These are phyloP conservation scores for Datnioides undecimradiatus DNA, from an alignment of 2,113 vertebrate species.

Conservation along the genomic window DNA sequence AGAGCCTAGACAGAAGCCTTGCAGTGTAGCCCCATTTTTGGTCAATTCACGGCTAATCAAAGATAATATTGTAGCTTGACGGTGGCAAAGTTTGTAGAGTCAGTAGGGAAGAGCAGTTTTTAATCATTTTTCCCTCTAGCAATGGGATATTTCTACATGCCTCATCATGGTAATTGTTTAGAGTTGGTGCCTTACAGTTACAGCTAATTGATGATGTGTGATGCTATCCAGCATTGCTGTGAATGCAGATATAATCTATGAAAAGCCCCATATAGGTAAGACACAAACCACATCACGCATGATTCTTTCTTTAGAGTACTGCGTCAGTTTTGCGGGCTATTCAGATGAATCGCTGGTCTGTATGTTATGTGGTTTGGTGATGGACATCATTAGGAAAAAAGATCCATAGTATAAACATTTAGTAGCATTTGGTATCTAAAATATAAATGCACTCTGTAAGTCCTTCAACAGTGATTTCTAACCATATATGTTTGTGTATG, in stretches of 20 bases:
- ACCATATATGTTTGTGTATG: neutral
- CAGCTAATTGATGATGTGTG: constrained; percentile 33
- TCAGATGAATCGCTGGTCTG: neutral
- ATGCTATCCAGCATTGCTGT: constrained; percentile 18
- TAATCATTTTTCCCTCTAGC: constrained; percentile 30
- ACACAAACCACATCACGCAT: constrained; percentile 6
- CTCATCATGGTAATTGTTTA: constrained; percentile 45
- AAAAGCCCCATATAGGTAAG: constrained; percentile 8
- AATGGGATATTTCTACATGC: constrained; percentile 23
- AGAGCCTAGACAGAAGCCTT: constrained; percentile 54
- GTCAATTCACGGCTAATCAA: constrained; percentile 60
- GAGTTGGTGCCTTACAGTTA: constrained; percentile 6
- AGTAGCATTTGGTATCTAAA: neutral
- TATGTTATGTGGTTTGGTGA: constrained; percentile 27
- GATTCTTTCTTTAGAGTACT: neutral
- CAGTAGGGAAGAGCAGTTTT: constrained; percentile 27
- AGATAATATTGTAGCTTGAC: constrained; percentile 46
- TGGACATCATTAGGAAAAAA: neutral
- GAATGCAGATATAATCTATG: constrained; percentile 14
- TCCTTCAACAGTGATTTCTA: neutral
- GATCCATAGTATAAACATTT: neutral
- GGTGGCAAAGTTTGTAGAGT: constrained; percentile 30
- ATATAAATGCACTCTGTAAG: neutral
- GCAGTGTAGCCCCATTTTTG: constrained; percentile 46
- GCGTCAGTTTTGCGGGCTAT: constrained; percentile 11